Evolutionary conservation across 92 coral and sea anemone genomes (phyloP), one percentile per base, ranked within the genome.

Genomic region (Porites lobata): DNA sequence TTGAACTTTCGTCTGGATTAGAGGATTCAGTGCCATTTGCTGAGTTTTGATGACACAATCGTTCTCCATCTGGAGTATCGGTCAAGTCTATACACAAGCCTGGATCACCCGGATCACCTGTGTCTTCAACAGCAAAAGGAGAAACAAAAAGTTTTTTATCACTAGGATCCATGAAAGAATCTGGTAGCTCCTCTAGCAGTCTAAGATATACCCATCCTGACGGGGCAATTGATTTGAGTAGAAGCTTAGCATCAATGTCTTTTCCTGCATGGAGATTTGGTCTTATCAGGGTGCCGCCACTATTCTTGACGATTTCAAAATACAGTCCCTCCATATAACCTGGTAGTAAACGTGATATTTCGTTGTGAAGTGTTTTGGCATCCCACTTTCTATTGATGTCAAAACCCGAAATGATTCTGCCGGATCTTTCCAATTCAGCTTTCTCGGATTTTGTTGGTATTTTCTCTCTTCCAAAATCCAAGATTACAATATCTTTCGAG

Each of bases 241-340:
- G 87, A 43, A 92, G 87, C 85, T 92, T 84, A 19, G 92, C 78
- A 92, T 92, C 92, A 22, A 84, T 79, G 52, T 88, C 84, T 53
- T 92, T 92, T 65, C 90, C 90, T 58, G 80, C 69, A 4, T 52
- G 94, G 26, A 79, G 54, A 3, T 67, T 83, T 26, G 92, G 94
- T 75, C 79, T 72, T 8, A 92, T 57, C 71, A 92, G 64, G 73
- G 87, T 83, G 17, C 94, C 94, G 65, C 78, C 69, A 63, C 72
- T 65, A 73, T 87, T 91, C 81, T 91, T 91, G 3, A 91, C 91
- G 18, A 87, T 91, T 73, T 91, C 91, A 65, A 91, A 91, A n/a
- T 64, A 79, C 72, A 86, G 7, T n/a, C 94, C 94, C 62, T 81
- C 81, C 72, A 83, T 75, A 77, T 87, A 78, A 78, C 86, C 89